Evolutionary conservation across 2,888 invertebrate genomes (phyloP).

Genomic region (Myopa testacea): DNA sequence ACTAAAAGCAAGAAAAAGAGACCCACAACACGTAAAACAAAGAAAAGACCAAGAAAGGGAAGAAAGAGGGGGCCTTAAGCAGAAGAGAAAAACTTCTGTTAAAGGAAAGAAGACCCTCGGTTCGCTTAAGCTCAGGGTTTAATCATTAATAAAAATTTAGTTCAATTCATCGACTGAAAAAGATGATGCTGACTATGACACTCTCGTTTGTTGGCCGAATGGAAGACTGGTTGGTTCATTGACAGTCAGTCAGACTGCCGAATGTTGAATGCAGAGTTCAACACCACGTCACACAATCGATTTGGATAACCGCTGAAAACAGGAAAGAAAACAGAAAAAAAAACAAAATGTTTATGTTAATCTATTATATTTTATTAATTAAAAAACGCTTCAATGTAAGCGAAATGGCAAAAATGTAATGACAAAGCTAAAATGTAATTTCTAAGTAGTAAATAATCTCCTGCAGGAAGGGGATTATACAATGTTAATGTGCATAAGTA

Average conservation of each 20-base stretch:
- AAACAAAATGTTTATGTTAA: too few species aligned
- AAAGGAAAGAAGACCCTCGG: too few species aligned
- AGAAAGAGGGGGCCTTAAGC: not conserved
- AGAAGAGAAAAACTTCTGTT: not conserved
- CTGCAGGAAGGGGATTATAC: not conserved
- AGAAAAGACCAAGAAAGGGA: not conserved
- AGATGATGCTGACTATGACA: not conserved
- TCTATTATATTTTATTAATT: too few species aligned
- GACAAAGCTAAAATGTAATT: not conserved
- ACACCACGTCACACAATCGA: too few species aligned
- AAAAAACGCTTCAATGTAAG: too few species aligned
- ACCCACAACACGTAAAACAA: not conserved
- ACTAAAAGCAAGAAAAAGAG: not conserved
- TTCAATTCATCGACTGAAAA: too few species aligned
- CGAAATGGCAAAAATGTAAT: too few species aligned
- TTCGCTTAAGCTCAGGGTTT: not conserved
- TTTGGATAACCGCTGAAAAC: too few species aligned
- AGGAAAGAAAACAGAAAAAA: too few species aligned
- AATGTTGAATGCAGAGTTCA: not conserved
- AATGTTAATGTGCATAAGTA: not conserved
- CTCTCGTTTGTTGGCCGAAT: not conserved
- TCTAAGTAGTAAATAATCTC: not conserved
- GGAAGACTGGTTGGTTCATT: not conserved
- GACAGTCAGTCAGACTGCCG: too few species aligned
- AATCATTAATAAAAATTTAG: slow-evolving; percentile 13